phyloP scores from a whole-genome alignment of 2,797 vertebrate genomes.

The Urosaurus nigricauda region DNA sequence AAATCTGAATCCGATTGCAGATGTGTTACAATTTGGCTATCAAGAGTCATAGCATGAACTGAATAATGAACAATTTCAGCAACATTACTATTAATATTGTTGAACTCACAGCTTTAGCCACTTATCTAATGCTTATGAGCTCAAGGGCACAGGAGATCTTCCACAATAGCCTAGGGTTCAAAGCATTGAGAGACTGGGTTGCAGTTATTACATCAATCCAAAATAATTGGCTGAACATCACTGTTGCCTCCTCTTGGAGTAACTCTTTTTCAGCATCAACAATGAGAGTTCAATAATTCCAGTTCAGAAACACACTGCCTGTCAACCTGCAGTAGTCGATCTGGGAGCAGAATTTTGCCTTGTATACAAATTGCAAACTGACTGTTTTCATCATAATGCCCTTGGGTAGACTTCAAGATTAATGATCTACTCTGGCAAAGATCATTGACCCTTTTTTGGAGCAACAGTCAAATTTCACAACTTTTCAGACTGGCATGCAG shows the following conservation, averaged over 20 bases:
- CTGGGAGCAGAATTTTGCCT: not conserved
- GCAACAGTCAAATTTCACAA: conserved; percentile 53
- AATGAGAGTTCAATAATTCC: too few relatives aligned
- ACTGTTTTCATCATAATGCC: not conserved
- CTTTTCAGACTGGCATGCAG: conserved; percentile 5
- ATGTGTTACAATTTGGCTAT: not conserved
- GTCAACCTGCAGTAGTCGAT: too few relatives aligned
- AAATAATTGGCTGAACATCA: not conserved
- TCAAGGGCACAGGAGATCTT: too few relatives aligned
- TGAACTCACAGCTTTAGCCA: not conserved
- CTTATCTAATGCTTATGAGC: not conserved
- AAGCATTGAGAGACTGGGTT: not conserved
- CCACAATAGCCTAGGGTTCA: not conserved
- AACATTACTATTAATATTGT: not conserved
- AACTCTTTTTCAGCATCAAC: too few relatives aligned
- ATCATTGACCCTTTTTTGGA: conserved; percentile 35
- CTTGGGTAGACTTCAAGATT: conserved; percentile 36
- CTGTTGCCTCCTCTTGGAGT: not conserved
- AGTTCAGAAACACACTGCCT: not conserved
- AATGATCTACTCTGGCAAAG: conserved; percentile 48
- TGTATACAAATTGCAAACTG: not conserved
- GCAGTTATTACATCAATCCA: not conserved
- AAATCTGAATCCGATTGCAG: not conserved
- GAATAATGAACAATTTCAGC: not conserved
- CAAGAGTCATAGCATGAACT: not conserved